Percentiles rank a stretch among this genome's conserved stretches.
Evolutionary conservation across 2,113 vertebrate genomes (phyloP).

Genomic region (Helogale parvula): DNA sequence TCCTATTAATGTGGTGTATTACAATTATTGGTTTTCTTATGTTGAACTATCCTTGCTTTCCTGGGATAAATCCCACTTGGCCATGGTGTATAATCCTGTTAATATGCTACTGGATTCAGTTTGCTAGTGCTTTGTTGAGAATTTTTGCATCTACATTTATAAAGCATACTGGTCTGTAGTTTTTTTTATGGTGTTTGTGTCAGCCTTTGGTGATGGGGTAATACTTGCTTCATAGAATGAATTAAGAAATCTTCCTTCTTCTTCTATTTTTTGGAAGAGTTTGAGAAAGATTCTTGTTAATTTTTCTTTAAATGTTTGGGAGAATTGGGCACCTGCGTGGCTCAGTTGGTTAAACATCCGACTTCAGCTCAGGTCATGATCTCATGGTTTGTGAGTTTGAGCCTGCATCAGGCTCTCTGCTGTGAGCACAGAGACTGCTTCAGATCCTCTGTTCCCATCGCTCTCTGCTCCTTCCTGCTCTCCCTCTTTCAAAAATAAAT

Average conservation of each 20-base stretch:
- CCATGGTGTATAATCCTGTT: background rate
- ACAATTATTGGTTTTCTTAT: background rate
- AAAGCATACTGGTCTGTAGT: background rate
- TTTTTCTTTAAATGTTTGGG: background rate
- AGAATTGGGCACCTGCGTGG: no score
- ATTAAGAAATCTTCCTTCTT: background rate
- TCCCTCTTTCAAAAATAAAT: no score
- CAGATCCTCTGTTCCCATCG: no score
- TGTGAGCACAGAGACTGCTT: no score
- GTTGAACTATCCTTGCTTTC: background rate
- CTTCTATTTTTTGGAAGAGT: background rate
- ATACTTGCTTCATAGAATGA: background rate
- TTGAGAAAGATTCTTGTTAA: background rate
- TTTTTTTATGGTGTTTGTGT: background rate
- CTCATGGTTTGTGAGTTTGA: no score
- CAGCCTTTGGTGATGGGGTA: background rate
- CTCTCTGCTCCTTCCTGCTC: no score
- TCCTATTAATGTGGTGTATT: background rate
- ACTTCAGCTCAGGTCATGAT: no score
- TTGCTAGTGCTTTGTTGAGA: background rate
- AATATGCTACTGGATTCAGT: background rate
- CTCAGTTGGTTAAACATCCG: no score
- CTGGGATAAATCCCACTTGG: background rate
- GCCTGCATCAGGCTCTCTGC: no score
- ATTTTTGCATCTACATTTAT: background rate